Percentiles rank a stretch among this genome's conserved stretches.
Conservation (phyloP, 2,113 vertebrate species). For the Chlamydotis undulata region DNA sequence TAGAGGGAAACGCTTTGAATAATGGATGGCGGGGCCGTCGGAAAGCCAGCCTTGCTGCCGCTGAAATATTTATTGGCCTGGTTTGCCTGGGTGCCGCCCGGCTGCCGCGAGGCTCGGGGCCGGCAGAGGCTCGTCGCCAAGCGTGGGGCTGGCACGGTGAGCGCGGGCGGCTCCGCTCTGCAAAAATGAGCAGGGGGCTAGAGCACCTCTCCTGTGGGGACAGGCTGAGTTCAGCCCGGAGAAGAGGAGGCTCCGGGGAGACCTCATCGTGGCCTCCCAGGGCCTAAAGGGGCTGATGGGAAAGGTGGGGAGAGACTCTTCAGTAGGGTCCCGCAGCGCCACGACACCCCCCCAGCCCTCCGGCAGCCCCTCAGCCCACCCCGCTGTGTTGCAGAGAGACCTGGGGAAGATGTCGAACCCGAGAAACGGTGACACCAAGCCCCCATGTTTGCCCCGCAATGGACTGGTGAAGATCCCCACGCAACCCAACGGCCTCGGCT, state of each 20-base stretch:
- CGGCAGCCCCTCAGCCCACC: not conserved
- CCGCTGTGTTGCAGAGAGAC: constrained; percentile 60
- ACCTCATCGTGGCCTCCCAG: no score
- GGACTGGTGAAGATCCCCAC: constrained; percentile 95
- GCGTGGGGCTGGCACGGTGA: rapidly evolving
- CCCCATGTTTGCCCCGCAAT: constrained; percentile 94
- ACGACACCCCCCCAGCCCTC: not conserved
- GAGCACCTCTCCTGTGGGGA: not conserved
- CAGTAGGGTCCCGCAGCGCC: no score
- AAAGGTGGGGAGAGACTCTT: no score
- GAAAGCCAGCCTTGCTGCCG: not conserved
- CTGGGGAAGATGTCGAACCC: constrained; percentile 82
- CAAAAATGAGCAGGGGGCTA: rapidly evolving
- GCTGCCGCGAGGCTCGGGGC: rapidly evolving
- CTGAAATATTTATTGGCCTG: constrained; percentile 24
- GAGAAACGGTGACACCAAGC: constrained; percentile 87
- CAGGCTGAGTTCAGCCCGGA: not conserved
- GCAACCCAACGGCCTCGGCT: constrained; percentile 92
- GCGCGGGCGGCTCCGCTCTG: not conserved
- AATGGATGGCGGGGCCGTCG: not conserved
- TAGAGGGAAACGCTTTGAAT: constrained; percentile 18
- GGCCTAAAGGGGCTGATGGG: no score
- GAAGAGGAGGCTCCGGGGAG: not conserved
- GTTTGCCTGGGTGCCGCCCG: not conserved
- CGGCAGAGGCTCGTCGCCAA: rapidly evolving